Evolutionary conservation across 1,140 invertebrate genomes (phyloP), one percentile per base, ranked within the genome.

Genomic region (Neodiprion fabricii): DNA sequence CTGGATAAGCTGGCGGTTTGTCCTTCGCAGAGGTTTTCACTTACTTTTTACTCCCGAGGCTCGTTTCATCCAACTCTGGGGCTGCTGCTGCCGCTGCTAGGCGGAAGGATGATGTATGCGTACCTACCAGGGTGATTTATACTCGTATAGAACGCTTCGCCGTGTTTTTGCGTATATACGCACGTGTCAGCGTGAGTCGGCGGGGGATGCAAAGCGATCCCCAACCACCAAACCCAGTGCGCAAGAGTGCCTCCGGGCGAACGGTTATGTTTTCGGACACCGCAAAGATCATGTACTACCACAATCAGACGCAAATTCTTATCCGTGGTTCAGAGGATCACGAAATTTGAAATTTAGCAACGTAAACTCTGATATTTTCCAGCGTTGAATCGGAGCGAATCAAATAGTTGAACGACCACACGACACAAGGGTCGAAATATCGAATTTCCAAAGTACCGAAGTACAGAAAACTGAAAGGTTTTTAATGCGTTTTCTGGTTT

Each of bases 1-100:
- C 78, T 76, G 81, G 80, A 82, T 82, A 83, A 83, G 79, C 78
- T 77, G 72, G 76, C 76, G 79, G 81, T 83, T 83, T 82, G 82
- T 83, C 80, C 76, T 75, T 81, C 77, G 72, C 76, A 53, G 80
- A 74, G 77, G 74, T 83, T 83, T 79, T 78, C 78, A 78, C 76
- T 78, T 78, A 82, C 80, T 83, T 83, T 80, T 82, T 83, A 79
- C 75, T 75, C 40, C 28, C 14, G 23, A 69, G 17, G 14, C 40
- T 69, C 21, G 21, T 74, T 73, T 48, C 68, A 23, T 65, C 53
- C 61, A 67, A 67, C 68, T 71, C 67, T 65, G 68, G 74, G 50
- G 12, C 28, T 40, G 28, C 28, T 40, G 28, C 28, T 40, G 28
- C 28, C 28, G 67, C 50, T 68, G 67, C 53, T 69, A 70, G 28